Evolutionary conservation across 2,888 invertebrate genomes (phyloP), one percentile per base, ranked within the genome.

Genomic region (Minunthozetes semirufus): DNA sequence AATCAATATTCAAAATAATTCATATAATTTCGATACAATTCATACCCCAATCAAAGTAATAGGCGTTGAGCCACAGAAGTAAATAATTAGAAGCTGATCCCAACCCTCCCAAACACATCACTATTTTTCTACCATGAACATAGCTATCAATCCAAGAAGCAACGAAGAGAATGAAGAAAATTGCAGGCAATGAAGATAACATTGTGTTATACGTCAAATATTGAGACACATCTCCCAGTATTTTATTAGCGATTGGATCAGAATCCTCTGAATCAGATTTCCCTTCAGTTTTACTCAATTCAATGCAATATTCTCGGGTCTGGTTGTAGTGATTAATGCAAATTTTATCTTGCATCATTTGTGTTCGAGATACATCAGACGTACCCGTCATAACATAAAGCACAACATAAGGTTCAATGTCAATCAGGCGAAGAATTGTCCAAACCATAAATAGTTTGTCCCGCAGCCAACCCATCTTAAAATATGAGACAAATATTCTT

Each of bases 71-170:
- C 1, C 29, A 33, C 1, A 61, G n/a, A 1, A 13, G 8, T 6
- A 17, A 13, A 61, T 61, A 17, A 9, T 19, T 13, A 2, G 3
- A 9, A 19, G 42, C 22, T 15, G 13, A 9, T 2, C 46, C 48
- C 22, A 73, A 27, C 1, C 13, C n/a, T 13, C 33, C 29, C 33
- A 56, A 50, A 22, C 25, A 42, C 1, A 73, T 25, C 4, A 66
- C 19, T 11, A 46, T 25, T 63, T 73, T 73, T 1, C 56, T n/a
- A 6, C 48, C 59, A n/a, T 48, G 29, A 0, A 61, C n/a, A 50
- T 66, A 73, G 17, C 15, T 63, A 61, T 73, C 73, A 33, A 29
- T 66, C 73, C 73, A 73, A 4, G 38, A 66, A 5, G 66, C 73
- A 27, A 73, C 33, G 19, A 73, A 73, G 2, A 73, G 27, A 15